Conservation (phyloP, 1,140 invertebrate species). For the Scaptomyza pallida region DNA sequence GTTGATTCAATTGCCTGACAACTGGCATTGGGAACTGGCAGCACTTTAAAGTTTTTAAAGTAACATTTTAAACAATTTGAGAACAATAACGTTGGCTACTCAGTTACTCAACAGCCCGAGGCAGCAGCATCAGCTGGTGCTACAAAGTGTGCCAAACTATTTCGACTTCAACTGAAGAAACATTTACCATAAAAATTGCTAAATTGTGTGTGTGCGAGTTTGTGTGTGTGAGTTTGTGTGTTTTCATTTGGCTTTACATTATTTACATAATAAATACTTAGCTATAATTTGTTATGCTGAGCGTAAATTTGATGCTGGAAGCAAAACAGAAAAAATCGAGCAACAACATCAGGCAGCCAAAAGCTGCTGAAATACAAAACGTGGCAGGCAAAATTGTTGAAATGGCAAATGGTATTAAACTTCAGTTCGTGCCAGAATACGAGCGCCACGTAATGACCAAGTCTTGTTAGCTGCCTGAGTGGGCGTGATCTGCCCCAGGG, state of each 20-base stretch:
- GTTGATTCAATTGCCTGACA: neutral
- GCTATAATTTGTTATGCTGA: constrained; percentile 71
- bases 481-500: constrained; percentile 6
- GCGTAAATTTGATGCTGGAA: constrained; percentile 61
- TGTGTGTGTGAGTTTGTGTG: constrained; percentile 23
- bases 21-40: constrained; percentile 17
- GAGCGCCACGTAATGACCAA: constrained; percentile 14
- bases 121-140: constrained; percentile 19
- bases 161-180: constrained; percentile 26
- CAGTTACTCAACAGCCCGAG: constrained; percentile 27
- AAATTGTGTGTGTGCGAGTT: constrained; percentile 19
- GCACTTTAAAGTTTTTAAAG: constrained; percentile 32
- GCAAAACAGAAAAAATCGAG: constrained; percentile 28
- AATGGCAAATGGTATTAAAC: constrained; percentile 26
- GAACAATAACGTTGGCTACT: constrained; percentile 50
- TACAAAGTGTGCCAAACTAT: constrained; percentile 53
- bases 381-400: neutral
- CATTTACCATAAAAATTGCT: constrained; percentile 55
- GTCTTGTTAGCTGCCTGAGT: constrained; percentile 2
- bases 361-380: constrained; percentile 17
- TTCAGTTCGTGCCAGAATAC: neutral
- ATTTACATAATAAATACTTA: constrained; percentile 80
- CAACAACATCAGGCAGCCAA: constrained; percentile 17
- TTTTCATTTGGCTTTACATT: constrained; percentile 66
- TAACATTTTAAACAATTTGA: constrained; percentile 46